These are phyloP conservation scores for Cairina moschata DNA, from an alignment of 2,113 vertebrate species.

Conservation along the genomic window DNA sequence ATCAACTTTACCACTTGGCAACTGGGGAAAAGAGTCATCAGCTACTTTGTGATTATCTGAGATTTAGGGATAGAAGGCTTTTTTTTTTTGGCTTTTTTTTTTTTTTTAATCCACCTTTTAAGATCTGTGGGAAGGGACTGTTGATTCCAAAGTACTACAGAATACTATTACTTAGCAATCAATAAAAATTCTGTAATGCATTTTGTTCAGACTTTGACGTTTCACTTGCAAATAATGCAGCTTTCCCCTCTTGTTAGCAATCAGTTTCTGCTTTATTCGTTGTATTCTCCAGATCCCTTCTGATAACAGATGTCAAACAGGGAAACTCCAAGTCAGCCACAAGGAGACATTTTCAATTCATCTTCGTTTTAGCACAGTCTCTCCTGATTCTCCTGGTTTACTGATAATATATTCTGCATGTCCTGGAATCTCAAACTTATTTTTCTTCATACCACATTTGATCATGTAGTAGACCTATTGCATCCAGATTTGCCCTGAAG, in stretches of 20 bases:
- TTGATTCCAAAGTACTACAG: background rate
- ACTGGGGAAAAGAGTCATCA: background rate
- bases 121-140: background rate
- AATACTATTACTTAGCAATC: background rate
- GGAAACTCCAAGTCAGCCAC: background rate
- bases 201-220: constrained; percentile 14
- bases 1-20: background rate
- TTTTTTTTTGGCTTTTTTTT: background rate
- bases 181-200: background rate
- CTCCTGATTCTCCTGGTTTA: background rate
- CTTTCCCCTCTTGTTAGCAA: background rate
- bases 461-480: background rate
- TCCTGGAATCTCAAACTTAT: background rate
- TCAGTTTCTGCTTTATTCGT: background rate
- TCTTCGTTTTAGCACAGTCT: background rate
- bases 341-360: background rate
- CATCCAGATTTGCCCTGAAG: background rate
- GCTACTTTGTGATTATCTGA: background rate
- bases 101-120: background rate
- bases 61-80: background rate
- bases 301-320: background rate
- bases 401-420: background rate
- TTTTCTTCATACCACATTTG: background rate
- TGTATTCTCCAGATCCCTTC: background rate
- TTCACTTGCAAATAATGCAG: background rate